Evolutionary conservation across 2,888 invertebrate species (phyloP), one percentile per base, ranked within the genome.

Genomic region (Corbicula japonica): DNA sequence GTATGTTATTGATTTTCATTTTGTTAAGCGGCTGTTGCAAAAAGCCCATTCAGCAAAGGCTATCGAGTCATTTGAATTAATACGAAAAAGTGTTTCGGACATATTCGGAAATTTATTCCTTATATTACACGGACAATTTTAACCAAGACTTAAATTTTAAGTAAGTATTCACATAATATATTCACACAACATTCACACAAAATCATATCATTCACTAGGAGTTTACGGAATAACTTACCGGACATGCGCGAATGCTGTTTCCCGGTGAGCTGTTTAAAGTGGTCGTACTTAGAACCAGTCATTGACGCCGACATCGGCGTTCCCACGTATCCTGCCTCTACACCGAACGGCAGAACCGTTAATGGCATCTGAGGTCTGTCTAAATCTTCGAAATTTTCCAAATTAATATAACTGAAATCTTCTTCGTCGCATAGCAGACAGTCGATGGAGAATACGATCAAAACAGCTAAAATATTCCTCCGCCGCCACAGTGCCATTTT

Each of bases 181-280:
- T n/a, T n/a, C n/a, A n/a, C n/a, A n/a, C n/a, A n/a, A n/a, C n/a
- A n/a, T n/a, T n/a, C n/a, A n/a, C n/a, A n/a, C n/a, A n/a, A n/a
- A n/a, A n/a, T n/a, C n/a, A n/a, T n/a, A n/a, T n/a, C n/a, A n/a
- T n/a, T n/a, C n/a, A n/a, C n/a, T n/a, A n/a, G n/a, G n/a, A n/a
- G n/a, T n/a, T n/a, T n/a, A n/a, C n/a, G n/a, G n/a, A n/a, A 52
- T 4, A 5, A 41, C 21, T 32, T 68, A 75, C 75, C 71, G 46
- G 70, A 62, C 8, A 79, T 6, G 23, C 75, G 63, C 3, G 75
- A 63, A 15, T 62, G 60, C 28, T 66, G 21, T 71, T 66, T 66
- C n/a, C 75, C 75, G 0, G 73, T 78, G 4, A 73, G 41, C 41
- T 56, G 41, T 18, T 58, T 34, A 30, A 63, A 73, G 44, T 78